Conservation (phyloP, 2,113 vertebrate genomes). For the Tragelaphus scriptus region DNA sequence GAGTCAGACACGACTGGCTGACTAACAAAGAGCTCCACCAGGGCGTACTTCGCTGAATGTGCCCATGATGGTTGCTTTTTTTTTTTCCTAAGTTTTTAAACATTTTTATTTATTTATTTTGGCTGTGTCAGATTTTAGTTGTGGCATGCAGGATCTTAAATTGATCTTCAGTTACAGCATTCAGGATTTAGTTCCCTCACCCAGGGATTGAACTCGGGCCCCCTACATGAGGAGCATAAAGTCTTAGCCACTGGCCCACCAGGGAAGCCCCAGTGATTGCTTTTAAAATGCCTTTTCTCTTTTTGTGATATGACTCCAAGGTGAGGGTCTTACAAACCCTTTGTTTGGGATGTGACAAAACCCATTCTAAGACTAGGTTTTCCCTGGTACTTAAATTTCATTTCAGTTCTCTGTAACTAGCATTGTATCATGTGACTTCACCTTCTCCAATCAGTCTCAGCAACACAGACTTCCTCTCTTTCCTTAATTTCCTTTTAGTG, state of each 20-base stretch:
- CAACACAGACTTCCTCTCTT: background rate
- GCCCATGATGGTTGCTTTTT: background rate
- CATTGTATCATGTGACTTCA: background rate
- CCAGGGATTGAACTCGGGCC: accelerated
- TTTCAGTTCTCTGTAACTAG: background rate
- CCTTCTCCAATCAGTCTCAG: background rate
- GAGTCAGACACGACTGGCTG: background rate
- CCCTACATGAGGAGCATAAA: background rate
- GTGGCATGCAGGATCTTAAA: background rate
- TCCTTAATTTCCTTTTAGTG: background rate
- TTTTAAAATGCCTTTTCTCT: background rate
- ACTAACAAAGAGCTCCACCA: background rate
- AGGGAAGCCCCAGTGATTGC: background rate
- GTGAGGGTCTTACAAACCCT: background rate
- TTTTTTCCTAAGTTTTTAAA: background rate
- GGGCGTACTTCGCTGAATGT: background rate
- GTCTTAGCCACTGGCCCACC: background rate
- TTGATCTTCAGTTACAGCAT: background rate
- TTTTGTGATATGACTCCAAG: background rate
- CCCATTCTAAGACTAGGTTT: background rate
- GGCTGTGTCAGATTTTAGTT: background rate
- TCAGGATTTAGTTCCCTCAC: background rate
- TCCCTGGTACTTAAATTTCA: background rate
- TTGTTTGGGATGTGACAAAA: background rate
- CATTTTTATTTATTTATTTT: background rate